Percentiles rank a stretch among this genome's conserved stretches.
Conservation (phyloP, 2,797 vertebrate genomes). For the Echiichthys vipera region DNA sequence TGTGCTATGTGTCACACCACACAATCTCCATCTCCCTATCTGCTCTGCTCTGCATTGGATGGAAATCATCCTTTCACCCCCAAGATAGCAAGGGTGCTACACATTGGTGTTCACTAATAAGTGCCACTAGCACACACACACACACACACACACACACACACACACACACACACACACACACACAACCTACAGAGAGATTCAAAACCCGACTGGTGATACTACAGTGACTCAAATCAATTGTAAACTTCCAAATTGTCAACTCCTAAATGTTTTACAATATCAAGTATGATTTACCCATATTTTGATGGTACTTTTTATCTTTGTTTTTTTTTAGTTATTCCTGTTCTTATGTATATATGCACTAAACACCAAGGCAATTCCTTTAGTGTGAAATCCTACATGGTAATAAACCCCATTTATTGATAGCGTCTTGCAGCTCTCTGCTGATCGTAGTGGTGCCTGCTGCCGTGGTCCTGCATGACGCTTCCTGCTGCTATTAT, state of each 20-base stretch:
- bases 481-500: too few relatives aligned
- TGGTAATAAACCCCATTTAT: too few relatives aligned
- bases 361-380: too few relatives aligned
- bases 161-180: not conserved
- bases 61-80: constrained; percentile 50
- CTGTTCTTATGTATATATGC: too few relatives aligned
- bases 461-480: too few relatives aligned
- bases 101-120: not conserved
- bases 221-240: constrained; percentile 8
- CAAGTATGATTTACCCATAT: too few relatives aligned
- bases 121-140: constrained; percentile 1
- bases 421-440: too few relatives aligned
- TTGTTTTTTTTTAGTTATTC: too few relatives aligned
- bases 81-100: constrained; percentile 10
- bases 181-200: not conserved
- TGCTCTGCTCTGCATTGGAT: constrained; percentile 33
- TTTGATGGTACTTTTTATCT: too few relatives aligned
- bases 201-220: constrained; percentile 14
- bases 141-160: constrained; percentile 6
- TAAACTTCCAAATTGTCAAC: constrained; percentile 16
- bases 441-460: too few relatives aligned
- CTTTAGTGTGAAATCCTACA: too few relatives aligned
- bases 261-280: constrained; percentile 6
- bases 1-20: constrained; percentile 42
- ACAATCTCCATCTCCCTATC: constrained; percentile 34